Evolutionary conservation across 2,888 invertebrate species (phyloP), one percentile per base, ranked within the genome.

Genomic region (Masnerella sp.): DNA sequence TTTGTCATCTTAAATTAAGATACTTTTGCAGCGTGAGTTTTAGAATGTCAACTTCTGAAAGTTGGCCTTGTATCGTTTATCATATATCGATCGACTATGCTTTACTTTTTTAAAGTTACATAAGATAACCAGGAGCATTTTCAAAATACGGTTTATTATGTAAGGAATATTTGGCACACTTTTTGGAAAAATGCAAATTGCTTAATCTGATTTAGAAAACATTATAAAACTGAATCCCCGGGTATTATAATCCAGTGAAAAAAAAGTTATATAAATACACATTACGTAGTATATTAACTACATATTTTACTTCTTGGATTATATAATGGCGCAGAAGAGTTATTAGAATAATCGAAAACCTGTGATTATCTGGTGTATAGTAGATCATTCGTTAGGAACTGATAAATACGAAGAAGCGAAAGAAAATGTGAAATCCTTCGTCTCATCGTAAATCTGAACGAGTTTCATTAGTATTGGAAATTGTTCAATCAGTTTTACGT

Each of bases 211-310:
- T 30, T 49, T 38, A 8, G n/a, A 28, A 49, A 28, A 47, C 8
- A 14, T 61, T 49, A 40, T 40, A 47, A 61, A 47, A 61, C 28
- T 14, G 8, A 15, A 12, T 61, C 14, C 28, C 0, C 8, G 8
- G 12, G 11, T 9, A 43, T 30, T 42, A 40, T 30, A 42, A 58
- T 58, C 18, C 32, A 11, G 12, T n/a, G 17, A 61, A 40, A 32
- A 20, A 52, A 51, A 45, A 28, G 8, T 64, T 42, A 43, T 45
- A 54, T 64, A 54, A 52, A 54, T 43, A 36, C 30, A 28, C 12
- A 64, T 64, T 45, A 54, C 64, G 54, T 64, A 12, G 30, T 30
- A 59, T 47, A 18, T 61, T 40, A 61, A 49, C 49, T 38, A 25
- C 36, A 54, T 54, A 64, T 64, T 64, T 64, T 45, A 45, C 45